Evolutionary conservation across 2,797 vertebrate species (phyloP), one percentile per base, ranked within the genome.

Genomic region (Rousettus madagascariensis): DNA sequence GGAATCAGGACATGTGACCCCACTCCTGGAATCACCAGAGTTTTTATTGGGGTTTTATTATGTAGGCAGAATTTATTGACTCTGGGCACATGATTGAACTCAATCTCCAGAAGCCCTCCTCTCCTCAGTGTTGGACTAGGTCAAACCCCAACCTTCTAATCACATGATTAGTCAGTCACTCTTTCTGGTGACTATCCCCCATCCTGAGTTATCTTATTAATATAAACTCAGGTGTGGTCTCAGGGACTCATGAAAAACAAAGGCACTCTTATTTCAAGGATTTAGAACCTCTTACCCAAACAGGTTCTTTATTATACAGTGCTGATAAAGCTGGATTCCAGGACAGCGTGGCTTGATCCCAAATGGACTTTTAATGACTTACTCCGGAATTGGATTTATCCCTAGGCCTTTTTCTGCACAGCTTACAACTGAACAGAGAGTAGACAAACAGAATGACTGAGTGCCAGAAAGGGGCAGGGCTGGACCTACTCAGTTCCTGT

Each of bases 361-460:
- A 87, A 7, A 77, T 96, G 85, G 90, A 33, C 49, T 86, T 91
- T 66, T 79, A 95, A 90, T 95, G 96, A 91, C 63, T 87, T 95
- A 78, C 75, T 85, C 46, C 77, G 28, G 4, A 68, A 51, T 36
- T n/a, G 53, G 28, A 69, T 71, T 28, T 65, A 38, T 65, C 55
- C 43, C 19, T 57, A n/a, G 83, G 51, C 86, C 71, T 75, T 43
- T n/a, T 69, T 72, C 38, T 61, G 72, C 87, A 57, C 22, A 5
- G 75, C 49, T 66, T 8, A 74, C n/a, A 79, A 20, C 41, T n/a
- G 19, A 12, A 8, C n/a, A 26, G 53, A 41, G 6, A 20, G 3
- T 7, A 53, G 71, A 68, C 26, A 17, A 36, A 38, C 53, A 1
- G 51, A 28, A 8, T n/a, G 83, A 77, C 55, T 36, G 65, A 49